Evolutionary conservation across 2,888 invertebrate genomes (phyloP).

Genomic region (Cantharis rufa): DNA sequence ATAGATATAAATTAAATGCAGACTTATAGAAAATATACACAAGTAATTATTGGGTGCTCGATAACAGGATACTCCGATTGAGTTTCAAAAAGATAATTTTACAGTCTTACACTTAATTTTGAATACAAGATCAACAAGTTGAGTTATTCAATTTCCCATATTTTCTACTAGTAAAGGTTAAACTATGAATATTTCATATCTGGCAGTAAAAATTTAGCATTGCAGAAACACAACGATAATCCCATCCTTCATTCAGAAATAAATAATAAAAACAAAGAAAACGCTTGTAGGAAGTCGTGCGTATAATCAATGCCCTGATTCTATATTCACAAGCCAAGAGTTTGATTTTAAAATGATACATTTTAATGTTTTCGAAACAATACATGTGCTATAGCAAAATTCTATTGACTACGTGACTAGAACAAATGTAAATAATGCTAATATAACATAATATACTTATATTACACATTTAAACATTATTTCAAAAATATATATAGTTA

Average conservation of each 20-base stretch:
- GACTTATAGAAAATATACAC: background rate
- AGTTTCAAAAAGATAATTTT: background rate
- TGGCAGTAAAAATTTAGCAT: background rate
- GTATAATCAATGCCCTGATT: slow-evolving; percentile 51
- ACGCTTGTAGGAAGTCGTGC: slow-evolving; percentile 47
- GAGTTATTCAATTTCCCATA: background rate
- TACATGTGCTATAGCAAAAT: slow-evolving; percentile 44
- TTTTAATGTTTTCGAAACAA: slow-evolving; percentile 49
- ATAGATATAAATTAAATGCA: too few species aligned
- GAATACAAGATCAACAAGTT: background rate
- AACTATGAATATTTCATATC: background rate
- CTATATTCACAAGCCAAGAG: slow-evolving; percentile 45
- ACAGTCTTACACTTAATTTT: background rate
- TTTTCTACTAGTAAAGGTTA: background rate
- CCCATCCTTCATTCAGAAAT: background rate
- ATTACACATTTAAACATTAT: background rate
- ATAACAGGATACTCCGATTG: background rate
- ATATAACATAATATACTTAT: background rate
- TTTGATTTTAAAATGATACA: slow-evolving; percentile 52
- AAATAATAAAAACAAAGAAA: slow-evolving; percentile 31
- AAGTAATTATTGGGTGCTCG: background rate
- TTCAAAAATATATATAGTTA: background rate
- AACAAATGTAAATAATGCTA: slow-evolving; percentile 21
- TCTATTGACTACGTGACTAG: slow-evolving; percentile 37
- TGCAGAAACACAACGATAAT: background rate